Evolutionary conservation across 64 coral and sea anemone genomes (phyloP).

Genomic region (Stylophora pistillata): DNA sequence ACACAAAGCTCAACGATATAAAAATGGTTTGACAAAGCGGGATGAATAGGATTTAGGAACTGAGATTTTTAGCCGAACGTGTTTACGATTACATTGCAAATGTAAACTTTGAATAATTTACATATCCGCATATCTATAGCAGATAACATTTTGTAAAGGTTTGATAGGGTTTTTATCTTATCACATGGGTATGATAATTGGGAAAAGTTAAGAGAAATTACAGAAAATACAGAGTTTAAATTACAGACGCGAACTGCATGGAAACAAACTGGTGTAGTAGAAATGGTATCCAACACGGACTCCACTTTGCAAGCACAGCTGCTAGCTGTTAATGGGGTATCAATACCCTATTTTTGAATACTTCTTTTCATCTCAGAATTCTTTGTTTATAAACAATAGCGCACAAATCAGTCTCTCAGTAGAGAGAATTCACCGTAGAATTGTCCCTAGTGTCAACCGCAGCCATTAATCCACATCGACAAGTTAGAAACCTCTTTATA

Average conservation of each 20-base stretch:
- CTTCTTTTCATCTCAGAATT: not conserved
- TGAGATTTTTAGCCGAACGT: too few species aligned
- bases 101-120: not conserved
- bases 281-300: not conserved
- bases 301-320: not conserved
- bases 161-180: not conserved
- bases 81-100: too few species aligned
- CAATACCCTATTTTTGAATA: not conserved
- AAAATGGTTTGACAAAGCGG: too few species aligned
- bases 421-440: slow-evolving; percentile 13
- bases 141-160: not conserved
- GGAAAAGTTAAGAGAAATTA: not conserved
- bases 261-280: not conserved
- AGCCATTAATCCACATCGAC: slow-evolving; percentile 41
- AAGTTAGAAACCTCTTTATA: slow-evolving; percentile 70
- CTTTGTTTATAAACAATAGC: not conserved
- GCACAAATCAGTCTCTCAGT: not conserved
- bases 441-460: not conserved
- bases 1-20: too few species aligned
- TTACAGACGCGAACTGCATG: not conserved
- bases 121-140: too few species aligned
- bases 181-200: not conserved
- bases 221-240: not conserved
- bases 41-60: too few species aligned
- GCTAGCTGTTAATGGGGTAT: not conserved